These are phyloP conservation scores for Tragelaphus strepsiceros DNA, from an alignment of 2,113 vertebrate genomes.

Conservation along the genomic window DNA sequence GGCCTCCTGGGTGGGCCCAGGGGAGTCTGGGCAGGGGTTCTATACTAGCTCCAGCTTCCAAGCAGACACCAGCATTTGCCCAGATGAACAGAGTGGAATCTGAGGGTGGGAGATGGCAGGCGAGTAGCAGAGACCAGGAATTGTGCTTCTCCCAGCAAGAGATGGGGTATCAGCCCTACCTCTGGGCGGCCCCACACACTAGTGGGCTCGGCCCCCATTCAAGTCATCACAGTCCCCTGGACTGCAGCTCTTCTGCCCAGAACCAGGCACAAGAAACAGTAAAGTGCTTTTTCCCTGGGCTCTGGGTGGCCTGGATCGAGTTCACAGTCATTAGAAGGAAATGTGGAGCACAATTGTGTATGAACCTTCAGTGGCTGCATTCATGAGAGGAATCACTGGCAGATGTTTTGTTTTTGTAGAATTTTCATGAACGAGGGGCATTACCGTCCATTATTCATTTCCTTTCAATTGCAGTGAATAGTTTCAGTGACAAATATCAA, in stretches of 20 bases:
- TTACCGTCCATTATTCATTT: constrained; percentile 78
- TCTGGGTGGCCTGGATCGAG: constrained; percentile 74
- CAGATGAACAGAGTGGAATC: too few relatives aligned
- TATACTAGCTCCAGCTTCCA: neutral
- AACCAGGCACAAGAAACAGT: constrained; percentile 41
- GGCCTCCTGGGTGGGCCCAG: neutral
- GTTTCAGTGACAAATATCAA: constrained; percentile 78
- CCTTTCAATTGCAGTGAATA: constrained; percentile 79
- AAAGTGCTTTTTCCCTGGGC: constrained; percentile 62
- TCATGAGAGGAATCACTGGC: constrained; percentile 77
- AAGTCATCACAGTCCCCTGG: neutral
- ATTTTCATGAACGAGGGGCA: constrained; percentile 80
- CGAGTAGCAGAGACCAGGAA: neutral
- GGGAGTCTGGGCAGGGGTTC: neutral
- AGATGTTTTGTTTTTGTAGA: constrained; percentile 77
- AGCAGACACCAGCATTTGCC: neutral
- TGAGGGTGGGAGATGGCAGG: fast-evolving
- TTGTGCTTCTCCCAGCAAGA: neutral
- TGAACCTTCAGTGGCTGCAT: constrained; percentile 77
- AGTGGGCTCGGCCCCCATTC: neutral
- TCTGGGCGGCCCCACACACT: neutral
- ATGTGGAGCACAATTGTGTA: constrained; percentile 75
- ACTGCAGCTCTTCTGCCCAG: constrained; percentile 22
- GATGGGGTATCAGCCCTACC: neutral
- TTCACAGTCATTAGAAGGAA: constrained; percentile 79